Evolutionary conservation across 2,797 vertebrate genomes (phyloP).

Genomic region (Pogoniulus pusillus): DNA sequence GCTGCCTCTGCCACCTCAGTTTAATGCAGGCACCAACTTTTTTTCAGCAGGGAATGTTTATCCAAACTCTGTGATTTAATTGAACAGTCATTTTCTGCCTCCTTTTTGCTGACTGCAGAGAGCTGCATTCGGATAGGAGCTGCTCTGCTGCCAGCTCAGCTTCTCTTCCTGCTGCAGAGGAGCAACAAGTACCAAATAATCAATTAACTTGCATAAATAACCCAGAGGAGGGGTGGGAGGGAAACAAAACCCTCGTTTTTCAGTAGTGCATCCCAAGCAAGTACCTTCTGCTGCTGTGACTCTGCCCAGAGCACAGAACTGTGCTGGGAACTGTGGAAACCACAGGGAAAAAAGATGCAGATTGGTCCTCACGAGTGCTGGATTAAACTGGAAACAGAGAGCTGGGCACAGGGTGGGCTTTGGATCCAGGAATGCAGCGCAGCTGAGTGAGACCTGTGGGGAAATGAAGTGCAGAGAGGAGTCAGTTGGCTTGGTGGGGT

Average conservation of each 20-base stretch:
- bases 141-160: not conserved
- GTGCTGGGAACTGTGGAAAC: rapidly evolving
- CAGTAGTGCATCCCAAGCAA: rapidly evolving
- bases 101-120: conserved; percentile 35
- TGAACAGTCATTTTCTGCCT: conserved; percentile 31
- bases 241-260: not conserved
- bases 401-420: not conserved
- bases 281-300: not conserved
- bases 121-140: not conserved
- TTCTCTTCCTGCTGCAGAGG: conserved; percentile 7
- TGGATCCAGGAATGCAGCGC: rapidly evolving
- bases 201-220: not conserved
- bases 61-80: conserved; percentile 4
- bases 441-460: not conserved
- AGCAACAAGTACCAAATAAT: not conserved
- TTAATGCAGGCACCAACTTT: conserved; percentile 3
- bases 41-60: conserved; percentile 6
- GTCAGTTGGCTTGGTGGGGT: rapidly evolving
- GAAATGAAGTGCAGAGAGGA: not conserved
- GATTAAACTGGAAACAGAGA: not conserved
- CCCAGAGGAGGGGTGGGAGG: not conserved
- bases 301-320: rapidly evolving
- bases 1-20: not conserved
- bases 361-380: not conserved
- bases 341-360: not conserved